These are phyloP conservation scores for Phymorhynchus buccinoides DNA, from an alignment of 1,140 invertebrate genomes.

Conservation along the genomic window DNA sequence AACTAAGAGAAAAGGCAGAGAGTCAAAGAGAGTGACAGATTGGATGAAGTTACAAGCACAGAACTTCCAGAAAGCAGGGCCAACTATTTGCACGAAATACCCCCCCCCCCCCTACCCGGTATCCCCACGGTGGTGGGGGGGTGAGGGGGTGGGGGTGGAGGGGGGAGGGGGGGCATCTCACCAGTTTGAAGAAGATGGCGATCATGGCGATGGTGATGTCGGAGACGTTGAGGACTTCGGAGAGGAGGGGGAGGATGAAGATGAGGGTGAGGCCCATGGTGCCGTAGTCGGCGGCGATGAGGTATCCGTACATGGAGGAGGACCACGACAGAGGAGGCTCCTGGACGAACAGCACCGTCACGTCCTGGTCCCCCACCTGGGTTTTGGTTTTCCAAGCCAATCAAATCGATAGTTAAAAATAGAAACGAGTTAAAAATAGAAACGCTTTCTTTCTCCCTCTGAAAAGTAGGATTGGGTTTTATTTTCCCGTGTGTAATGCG, in stretches of 20 bases:
- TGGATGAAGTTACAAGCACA: no score
- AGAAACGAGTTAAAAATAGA: background rate
- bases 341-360: constrained; percentile 67
- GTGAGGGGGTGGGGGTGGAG: background rate
- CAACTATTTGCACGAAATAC: no score
- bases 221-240: constrained; percentile 53
- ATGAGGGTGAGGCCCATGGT: constrained; percentile 66
- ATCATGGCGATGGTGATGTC: constrained; percentile 65
- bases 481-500: no score
- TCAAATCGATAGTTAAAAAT: background rate
- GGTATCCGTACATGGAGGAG: constrained; percentile 70
- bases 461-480: no score
- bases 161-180: background rate
- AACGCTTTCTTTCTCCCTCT: background rate
- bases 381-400: no score
- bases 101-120: no score
- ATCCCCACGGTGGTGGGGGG: background rate
- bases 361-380: constrained; percentile 71
- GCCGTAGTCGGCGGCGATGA: constrained; percentile 70
- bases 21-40: no score
- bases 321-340: constrained; percentile 67
- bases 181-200: constrained; percentile 65
- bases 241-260: constrained; percentile 66
- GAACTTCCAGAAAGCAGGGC: no score
- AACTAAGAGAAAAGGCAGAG: no score